phyloP scores from a whole-genome alignment of 1,140 invertebrate genomes.

The Drosophila ercepeae region DNA sequence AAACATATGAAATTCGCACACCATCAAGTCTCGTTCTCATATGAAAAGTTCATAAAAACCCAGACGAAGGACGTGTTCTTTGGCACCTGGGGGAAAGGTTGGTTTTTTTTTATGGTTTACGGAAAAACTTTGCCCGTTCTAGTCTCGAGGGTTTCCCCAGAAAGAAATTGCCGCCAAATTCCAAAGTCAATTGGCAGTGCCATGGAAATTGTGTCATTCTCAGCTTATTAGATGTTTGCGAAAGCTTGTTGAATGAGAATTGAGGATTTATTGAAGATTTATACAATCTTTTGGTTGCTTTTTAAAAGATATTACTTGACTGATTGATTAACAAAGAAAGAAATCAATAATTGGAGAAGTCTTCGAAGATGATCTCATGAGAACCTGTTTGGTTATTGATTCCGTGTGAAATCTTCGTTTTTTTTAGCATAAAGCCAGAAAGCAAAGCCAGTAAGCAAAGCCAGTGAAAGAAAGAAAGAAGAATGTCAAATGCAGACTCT shows the following conservation, averaged over 20 bases:
- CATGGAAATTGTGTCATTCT: background rate
- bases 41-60: slow-evolving; percentile 75
- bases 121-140: slow-evolving; percentile 10
- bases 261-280: too few species aligned
- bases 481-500: slow-evolving; percentile 63
- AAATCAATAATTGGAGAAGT: slow-evolving; percentile 30
- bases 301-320: background rate
- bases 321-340: background rate
- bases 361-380: slow-evolving; percentile 22
- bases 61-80: slow-evolving; percentile 48
- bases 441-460: slow-evolving; percentile 13
- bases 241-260: background rate
- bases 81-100: slow-evolving; percentile 50
- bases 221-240: slow-evolving; percentile 2
- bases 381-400: slow-evolving; percentile 15
- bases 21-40: slow-evolving; percentile 53
- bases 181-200: background rate
- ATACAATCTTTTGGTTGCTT: too few species aligned
- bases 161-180: slow-evolving; percentile 22
- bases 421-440: slow-evolving; percentile 1
- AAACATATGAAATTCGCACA: slow-evolving; percentile 63
- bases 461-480: slow-evolving; percentile 17
- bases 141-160: background rate
- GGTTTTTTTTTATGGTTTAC: background rate
- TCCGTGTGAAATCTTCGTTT: slow-evolving; percentile 10